Evolutionary conservation across 2,888 invertebrate species (phyloP), one percentile per base, ranked within the genome.

Genomic region (Plusia festucae): DNA sequence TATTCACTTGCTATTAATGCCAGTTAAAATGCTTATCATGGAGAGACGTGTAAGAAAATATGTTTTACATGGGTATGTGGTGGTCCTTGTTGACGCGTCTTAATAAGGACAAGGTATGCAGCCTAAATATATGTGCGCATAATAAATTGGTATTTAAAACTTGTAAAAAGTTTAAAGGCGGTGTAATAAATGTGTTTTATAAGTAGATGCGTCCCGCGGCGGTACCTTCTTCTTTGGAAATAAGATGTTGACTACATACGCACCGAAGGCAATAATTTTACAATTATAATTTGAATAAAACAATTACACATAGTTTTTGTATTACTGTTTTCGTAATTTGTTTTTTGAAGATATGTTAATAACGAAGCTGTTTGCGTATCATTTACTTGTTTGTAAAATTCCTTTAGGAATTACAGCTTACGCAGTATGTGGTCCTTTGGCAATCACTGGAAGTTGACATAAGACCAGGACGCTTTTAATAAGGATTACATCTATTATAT

Each of bases 101-200:
- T 54, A 53, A 71, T 66, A 73, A 57, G 76, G 73, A 27, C 59
- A 46, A 66, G 52, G 66, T 71, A 71, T 71, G 51, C 51, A 51
- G 66, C 30, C 76, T 66, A 76, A 76, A 62, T 73, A 60, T 46
- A 70, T 66, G 60, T 66, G 51, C 40, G 59, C 59, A 60, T 76
- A 73, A 61, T 73, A 73, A 76, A 73, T 73, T 70, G 56, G 61
- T 76, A 76, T 76, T 71, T 76, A 71, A 60, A 13, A 1, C 59
- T 71, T 0, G 57, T 62, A 76, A 76, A 73, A 76, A 73, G 56
- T 71, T 62, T 54, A 66, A 66, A 62, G 61, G 40, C 56, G 53
- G 16, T 1, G 53, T 62, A 53, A 62, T 70, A n/a, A 66, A 66
- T 57, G 62, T 63, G 34, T 76, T 70, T 62, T 32, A 60, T 51